A percentile compares a stretch with the other conserved stretches of the same genome.
Evolutionary conservation across 1,140 invertebrate genomes (phyloP).

Genomic region (Thaumetopoea pityocampa): DNA sequence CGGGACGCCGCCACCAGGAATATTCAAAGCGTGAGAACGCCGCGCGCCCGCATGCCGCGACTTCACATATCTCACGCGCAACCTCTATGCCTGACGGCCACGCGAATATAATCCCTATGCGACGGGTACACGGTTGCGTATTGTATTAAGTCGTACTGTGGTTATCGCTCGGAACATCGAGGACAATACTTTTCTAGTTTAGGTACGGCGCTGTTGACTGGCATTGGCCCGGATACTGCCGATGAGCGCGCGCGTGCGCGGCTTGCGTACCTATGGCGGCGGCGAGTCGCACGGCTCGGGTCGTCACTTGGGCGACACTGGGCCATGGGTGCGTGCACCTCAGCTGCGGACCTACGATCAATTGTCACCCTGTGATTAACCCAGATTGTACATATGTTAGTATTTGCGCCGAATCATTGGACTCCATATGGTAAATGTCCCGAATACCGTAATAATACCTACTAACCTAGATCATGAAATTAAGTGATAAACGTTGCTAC

Average conservation of each 20-base stretch:
- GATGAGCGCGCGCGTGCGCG: conserved; percentile 60
- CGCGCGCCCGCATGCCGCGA: conserved; percentile 69
- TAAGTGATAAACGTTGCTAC: too few species aligned
- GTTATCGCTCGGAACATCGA: conserved; percentile 72
- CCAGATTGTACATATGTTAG: too few species aligned
- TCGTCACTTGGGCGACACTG: too few species aligned
- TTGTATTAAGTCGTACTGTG: conserved; percentile 27
- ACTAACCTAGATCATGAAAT: too few species aligned
- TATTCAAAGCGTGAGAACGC: conserved; percentile 74
- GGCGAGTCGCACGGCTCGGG: too few species aligned
- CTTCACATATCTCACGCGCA: conserved; percentile 74
- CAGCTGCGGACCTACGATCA: conserved; percentile 6
- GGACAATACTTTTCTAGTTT: conserved; percentile 74
- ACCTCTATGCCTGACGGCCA: conserved; percentile 36
- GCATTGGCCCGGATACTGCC: conserved; percentile 71
- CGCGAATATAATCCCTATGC: conserved; percentile 38
- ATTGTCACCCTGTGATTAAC: conserved; percentile 8
- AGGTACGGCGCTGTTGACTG: conserved; percentile 54
- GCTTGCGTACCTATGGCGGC: too few species aligned
- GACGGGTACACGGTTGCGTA: conserved; percentile 31
- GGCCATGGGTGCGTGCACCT: too few species aligned
- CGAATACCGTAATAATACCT: too few species aligned
- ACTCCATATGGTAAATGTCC: too few species aligned
- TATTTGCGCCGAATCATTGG: too few species aligned
- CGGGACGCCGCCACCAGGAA: conserved; percentile 46